Evolutionary conservation across 2,113 vertebrate species (phyloP), one percentile per base, ranked within the genome.

Genomic region (Ochotona curzoniae): DNA sequence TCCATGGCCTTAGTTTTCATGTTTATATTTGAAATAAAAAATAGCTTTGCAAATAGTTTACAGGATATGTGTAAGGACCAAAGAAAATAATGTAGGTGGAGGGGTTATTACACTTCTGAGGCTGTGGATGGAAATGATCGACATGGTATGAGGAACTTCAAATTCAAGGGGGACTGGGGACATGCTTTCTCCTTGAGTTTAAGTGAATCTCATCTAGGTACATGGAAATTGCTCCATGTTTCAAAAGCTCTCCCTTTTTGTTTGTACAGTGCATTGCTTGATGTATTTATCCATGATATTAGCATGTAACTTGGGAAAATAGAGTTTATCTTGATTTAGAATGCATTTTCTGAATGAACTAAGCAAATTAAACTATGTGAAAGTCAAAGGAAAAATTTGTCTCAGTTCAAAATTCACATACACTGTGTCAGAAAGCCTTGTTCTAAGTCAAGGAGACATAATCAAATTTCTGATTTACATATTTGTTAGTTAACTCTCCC

Each of bases 271-370:
- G 3, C 1, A 70, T 75, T 92, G 74, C 23, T 75, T 73, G 47
- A 61, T 57, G 28, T 54, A 49, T 84, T 88, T 18, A 35, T 86
- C 79, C 66, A 49, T 69, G 54, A 21, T 73, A 11, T 51, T 89
- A 90, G 79, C 12, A 60, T 81, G 11, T 83, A 76, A 44, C 49
- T 93, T 78, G 49, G 14, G 66, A 86, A 89, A 86, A 92, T 17
- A 74, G 12, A 2, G 5, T n/a, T 74, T 95, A 17, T 76, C 47
- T 74, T 71, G 3, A 28, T 47, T 94, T 11, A 67, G 18, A 57
- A 80, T 89, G 79, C 93, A 30, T 23, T 32, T 92, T 90, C 49
- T 61, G 7, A 87, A 83, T 75, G 82, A 67, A 71, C 17, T 88
- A 32, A 17, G 89, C 61, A 3, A 49, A 28, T 73, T 3, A 71